Evolutionary conservation across 2,113 vertebrate genomes (phyloP), one percentile per base, ranked within the genome.

Genomic region (Anoplopoma fimbria): DNA sequence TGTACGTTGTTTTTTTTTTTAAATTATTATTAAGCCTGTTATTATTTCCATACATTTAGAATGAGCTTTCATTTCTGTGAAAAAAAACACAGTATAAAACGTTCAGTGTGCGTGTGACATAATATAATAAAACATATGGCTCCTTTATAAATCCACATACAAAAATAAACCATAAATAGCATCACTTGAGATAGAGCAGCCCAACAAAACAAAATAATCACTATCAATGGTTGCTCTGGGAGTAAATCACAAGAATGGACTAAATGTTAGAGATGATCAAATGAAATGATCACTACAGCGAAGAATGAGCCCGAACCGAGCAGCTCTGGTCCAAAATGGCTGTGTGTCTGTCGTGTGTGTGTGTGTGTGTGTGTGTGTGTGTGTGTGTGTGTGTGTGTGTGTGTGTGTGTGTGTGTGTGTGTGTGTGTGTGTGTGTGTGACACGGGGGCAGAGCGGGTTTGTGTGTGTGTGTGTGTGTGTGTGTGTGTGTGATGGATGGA

Each of bases 301-400:
- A 40, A 67, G 40, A n/a, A 40, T 13, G 25, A 21, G 36, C 49
- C 49, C 6, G 31, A 75, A 58, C 53, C 21, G 31, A 82, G 17
- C 64, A 19, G 55, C 17, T 81, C 45, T 9, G 79, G 68, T 81
- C 55, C 83, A 85, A 90, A 87, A 87, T 90, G 88, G 87, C 79
- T 64, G 78, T 64, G 21, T 27, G 14, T 51, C 49, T 27, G 4
- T 21, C 2, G 49, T 47, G 45, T 47, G 45, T 47, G 45, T 47
- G 45, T 47, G 45, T 47, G 45, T 47, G 45, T 47, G 45, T 47
- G 45, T 47, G 45, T 47, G 45, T 19, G 45, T 47, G 45, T 6
- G 45, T 47, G 45, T 6, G 45, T 19, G 45, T 6, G 45, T 19
- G 45, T 1, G 45, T 19, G 45, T 19, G 45, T 42, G 10, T 42